phyloP scores from a whole-genome alignment of 2,113 vertebrate genomes.

The Heptranchias perlo region DNA sequence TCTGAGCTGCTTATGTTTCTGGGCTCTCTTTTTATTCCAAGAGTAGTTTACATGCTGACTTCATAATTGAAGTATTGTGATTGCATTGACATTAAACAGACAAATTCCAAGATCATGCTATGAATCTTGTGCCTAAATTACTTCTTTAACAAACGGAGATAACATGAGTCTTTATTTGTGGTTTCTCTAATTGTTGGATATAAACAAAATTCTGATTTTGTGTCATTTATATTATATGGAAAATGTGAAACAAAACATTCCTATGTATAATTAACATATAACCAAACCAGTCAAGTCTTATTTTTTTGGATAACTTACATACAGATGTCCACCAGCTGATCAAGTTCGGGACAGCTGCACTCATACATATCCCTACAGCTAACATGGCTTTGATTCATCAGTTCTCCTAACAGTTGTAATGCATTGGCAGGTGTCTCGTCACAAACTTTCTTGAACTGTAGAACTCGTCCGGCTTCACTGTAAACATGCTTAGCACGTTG shows the following conservation, averaged over 20 bases:
- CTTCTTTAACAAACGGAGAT: neutral
- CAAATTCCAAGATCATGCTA: neutral
- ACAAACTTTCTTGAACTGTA: conserved; percentile 78
- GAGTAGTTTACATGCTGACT: neutral
- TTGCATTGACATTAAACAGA: conserved; percentile 21
- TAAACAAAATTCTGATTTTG: conserved; percentile 13
- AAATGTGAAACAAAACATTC: conserved; percentile 33
- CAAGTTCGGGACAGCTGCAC: conserved; percentile 89
- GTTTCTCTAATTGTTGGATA: neutral
- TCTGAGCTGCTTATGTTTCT: neutral
- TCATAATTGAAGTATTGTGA: neutral
- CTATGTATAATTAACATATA: neutral
- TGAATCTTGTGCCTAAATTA: neutral
- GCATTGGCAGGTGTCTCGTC: conserved; percentile 60
- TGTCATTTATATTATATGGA: neutral
- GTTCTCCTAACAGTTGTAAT: conserved; percentile 70
- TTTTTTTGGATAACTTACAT: conserved; percentile 67
- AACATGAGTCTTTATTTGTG: conserved; percentile 7
- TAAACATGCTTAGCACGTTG: conserved; percentile 90
- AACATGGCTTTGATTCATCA: conserved; percentile 87
- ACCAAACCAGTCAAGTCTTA: neutral
- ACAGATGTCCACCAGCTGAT: conserved; percentile 85
- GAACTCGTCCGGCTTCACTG: conserved; percentile 79
- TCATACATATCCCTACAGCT: conserved; percentile 92
- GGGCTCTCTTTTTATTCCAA: neutral